These are phyloP conservation scores for Cyphomyrus discorhynchus DNA, from an alignment of 2,113 vertebrate species.

Conservation along the genomic window DNA sequence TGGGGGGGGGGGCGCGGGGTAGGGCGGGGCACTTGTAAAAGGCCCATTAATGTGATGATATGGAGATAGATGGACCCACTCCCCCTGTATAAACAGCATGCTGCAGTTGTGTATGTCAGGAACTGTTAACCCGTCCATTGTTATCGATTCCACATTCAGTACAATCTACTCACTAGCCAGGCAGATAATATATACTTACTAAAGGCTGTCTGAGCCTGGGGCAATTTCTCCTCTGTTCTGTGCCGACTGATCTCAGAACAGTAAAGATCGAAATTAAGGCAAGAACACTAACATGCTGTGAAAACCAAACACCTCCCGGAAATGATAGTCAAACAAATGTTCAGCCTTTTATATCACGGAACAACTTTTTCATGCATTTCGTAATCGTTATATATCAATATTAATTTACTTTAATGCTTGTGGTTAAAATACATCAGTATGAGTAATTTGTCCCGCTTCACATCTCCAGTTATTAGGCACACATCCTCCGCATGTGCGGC, in stretches of 20 bases:
- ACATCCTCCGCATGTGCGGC: not conserved
- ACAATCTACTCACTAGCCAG: conserved; percentile 47
- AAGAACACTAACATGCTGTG: not conserved
- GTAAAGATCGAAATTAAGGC: not conserved
- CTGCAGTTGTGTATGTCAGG: conserved; percentile 45
- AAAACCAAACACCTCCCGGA: not conserved
- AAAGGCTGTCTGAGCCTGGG: not conserved
- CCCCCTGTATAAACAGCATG: conserved; percentile 19
- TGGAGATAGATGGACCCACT: conserved; percentile 38
- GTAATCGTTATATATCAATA: not conserved
- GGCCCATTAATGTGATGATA: conserved; percentile 38
- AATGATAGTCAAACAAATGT: not conserved
- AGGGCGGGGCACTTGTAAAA: conserved; percentile 13
- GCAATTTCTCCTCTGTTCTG: conserved; percentile 19
- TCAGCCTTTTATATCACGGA: not conserved
- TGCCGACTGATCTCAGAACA: not conserved
- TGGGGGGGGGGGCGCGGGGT: not conserved
- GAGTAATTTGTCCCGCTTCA: not conserved
- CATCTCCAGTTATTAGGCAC: not conserved
- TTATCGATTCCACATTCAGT: conserved; percentile 54
- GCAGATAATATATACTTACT: conserved; percentile 40
- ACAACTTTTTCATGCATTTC: not conserved
- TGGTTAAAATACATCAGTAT: not conserved
- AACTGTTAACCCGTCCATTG: conserved; percentile 49
- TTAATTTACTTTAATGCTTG: not conserved